Base-by-base conservation (phyloP, 2,113 vertebrate species). In the Apus apus region DNA sequence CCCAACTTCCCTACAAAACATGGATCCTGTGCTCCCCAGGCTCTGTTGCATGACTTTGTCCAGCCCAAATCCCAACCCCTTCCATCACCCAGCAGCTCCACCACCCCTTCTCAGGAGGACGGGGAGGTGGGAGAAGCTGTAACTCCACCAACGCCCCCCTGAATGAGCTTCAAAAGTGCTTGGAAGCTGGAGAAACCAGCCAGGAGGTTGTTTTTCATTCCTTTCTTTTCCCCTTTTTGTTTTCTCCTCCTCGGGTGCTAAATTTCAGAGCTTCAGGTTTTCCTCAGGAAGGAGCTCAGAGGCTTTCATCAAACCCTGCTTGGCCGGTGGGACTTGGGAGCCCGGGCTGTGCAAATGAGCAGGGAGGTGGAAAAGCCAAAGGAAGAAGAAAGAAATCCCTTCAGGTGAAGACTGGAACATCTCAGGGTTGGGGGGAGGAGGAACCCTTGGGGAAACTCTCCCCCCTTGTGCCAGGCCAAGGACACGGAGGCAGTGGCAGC, bases 401-500 rank as follows among this genome's bases (percentile, higher is more conserved):
- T 76, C 15, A 8, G 46, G 38, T 27, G 67, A 71, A 15, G 32
- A 25, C 4, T 58, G 61, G 50, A 53, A 22, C 7, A 3, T 43
- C 53, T 58, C 1, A 0, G 20, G 46, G 38, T 38, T 8, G 38
- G 38, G 38, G 38, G 38, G 38, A 38, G 38, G 38, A 48, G 18
- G 18, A 66, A 29, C 21, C 32, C 12, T 16, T 72, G 43, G n/a
- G 51, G 75, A 54, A 65, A 29, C 12, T 5, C n/a, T 64, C 29
- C 25, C 32, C 26, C 34, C n/a, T 38, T 40, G 40, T 6, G 11
- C 34, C 0, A 3, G 74, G 46, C 57, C 46, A 29, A 51, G 17
- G n/a, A 34, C 34, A 54, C 13, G 5, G 14, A 62, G 50, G 18
- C 0, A 0, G 22, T 22, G 23, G 21, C 6, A 1, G 16, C 6